Evolutionary conservation across 2,797 vertebrate genomes (phyloP), one percentile per base, ranked within the genome.

Genomic region (Scolopax rusticola): DNA sequence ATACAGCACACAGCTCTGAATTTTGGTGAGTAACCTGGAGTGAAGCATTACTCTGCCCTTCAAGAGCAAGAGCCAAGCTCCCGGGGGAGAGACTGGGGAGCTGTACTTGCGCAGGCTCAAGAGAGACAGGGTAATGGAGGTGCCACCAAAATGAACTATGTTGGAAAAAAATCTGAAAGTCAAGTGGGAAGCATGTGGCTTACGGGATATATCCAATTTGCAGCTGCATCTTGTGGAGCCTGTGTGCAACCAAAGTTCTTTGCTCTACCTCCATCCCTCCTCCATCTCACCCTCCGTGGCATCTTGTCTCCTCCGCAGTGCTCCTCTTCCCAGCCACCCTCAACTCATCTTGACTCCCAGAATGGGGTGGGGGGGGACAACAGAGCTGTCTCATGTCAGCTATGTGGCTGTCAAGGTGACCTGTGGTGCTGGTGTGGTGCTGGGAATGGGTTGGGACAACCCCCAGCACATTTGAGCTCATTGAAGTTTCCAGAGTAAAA

Each of bases 251-350:
- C 16, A 12, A 74, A 70, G 32, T 47, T 47, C 12, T 7, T 78
- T 68, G 45, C 36, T 74, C 18, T 74, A 28, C 25, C 6, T 81
- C n/a, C 20, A 25, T 28, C 15, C 20, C 11, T 87, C 33, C 32
- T 86, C 15, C 32, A 24, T 57, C 41, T 79, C 48, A 59, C 9
- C 15, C 15, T 21, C 19, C 0, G 0, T 0, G 0, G 23, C 1
- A 1, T 76, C 32, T 27, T 67, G 21, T n/a, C 53, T 45, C 32
- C 36, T 65, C 18, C 18, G 8, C 25, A 15, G 28, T 51, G 24
- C 16, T 63, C 40, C 32, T 69, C 32, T 76, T 11, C 32, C 11
- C 14, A 30, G 36, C 41, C 25, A 78, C 19, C 9, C 18, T 63
- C 54, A 60, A 23, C 25, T 65, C 19, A 30, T 65, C 14, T 56